Conservation (phyloP, 2,113 vertebrate genomes). For the Xerus inauris region DNA sequence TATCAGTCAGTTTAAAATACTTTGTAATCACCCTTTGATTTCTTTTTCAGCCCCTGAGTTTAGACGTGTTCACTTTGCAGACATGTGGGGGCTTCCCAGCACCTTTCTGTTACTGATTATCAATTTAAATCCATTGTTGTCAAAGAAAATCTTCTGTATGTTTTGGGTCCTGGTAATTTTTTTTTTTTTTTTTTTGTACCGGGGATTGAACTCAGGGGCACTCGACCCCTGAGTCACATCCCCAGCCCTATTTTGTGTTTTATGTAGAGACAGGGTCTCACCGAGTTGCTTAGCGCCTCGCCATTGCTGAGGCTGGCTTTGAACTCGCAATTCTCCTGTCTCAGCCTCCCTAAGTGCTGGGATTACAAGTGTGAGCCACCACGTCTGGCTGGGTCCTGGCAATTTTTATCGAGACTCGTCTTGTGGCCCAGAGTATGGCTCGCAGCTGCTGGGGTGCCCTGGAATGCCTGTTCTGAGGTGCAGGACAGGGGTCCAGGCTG, state of each 20-base stretch:
- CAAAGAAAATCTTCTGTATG: neutral
- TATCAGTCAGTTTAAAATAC: neutral
- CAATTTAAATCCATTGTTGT: neutral
- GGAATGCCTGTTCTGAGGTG: neutral
- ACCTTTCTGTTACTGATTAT: neutral
- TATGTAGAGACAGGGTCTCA: no score
- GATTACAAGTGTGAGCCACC: no score
- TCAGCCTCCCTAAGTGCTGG: no score
- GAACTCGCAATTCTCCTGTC: no score
- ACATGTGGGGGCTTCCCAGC: neutral
- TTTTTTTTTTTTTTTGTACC: no score
- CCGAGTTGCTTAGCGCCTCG: no score
- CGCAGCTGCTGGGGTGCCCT: neutral
- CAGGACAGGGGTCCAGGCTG: neutral
- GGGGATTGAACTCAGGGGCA: no score
- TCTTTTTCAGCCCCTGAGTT: neutral
- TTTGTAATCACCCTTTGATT: neutral
- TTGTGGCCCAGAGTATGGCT: neutral
- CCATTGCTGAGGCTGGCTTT: no score
- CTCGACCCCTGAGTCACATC: no score
- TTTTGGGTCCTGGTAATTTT: neutral
- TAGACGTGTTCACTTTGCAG: neutral
- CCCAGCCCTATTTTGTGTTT: no score
- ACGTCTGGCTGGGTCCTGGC: neutral
- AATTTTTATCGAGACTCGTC: neutral